Evolutionary conservation across 2,888 invertebrate species (phyloP), one percentile per base, ranked within the genome.

Genomic region (Fragum sueziense): DNA sequence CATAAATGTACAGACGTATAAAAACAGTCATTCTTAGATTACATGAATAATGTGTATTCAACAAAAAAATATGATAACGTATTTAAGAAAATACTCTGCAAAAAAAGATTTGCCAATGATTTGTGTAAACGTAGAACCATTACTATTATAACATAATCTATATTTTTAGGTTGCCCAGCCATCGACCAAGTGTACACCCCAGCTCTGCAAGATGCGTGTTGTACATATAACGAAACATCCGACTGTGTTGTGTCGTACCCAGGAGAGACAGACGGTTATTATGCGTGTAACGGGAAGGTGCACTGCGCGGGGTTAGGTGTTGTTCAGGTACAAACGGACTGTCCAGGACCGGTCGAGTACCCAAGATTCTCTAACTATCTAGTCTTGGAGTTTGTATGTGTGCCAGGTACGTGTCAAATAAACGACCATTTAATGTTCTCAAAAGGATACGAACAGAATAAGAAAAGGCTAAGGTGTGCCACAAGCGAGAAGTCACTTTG

Each of bases 371-470:
- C 74, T 29, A 74, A 74, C 52, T 71, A 71, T 33, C 70, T 79
- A 57, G 47, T 79, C 9, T 34, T 79, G 17, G 79, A 79, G 51
- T 79, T 71, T 47, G 70, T 71, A 22, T 79, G 79, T 34, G 70
- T 71, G 51, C 67, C 79, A 71, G 59, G 79, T 79, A 59, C n/a
- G n/a, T n/a, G n/a, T n/a, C n/a, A n/a, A n/a, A n/a, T n/a, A n/a
- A n/a, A n/a, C n/a, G n/a, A n/a, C n/a, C n/a, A n/a, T n/a, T n/a
- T n/a, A n/a, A n/a, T n/a, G n/a, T n/a, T n/a, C n/a, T n/a, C n/a
- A n/a, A n/a, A n/a, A n/a, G n/a, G n/a, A n/a, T n/a, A n/a, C n/a
- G n/a, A n/a, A n/a, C n/a, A n/a, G n/a, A n/a, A n/a, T n/a, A n/a
- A n/a, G n/a, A n/a, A n/a, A n/a, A n/a, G n/a, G n/a, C n/a, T n/a